Percentiles rank a stretch among this genome's conserved stretches.
Conservation (phyloP, 2,888 invertebrate species). For the Lepidochrysops patricia region DNA sequence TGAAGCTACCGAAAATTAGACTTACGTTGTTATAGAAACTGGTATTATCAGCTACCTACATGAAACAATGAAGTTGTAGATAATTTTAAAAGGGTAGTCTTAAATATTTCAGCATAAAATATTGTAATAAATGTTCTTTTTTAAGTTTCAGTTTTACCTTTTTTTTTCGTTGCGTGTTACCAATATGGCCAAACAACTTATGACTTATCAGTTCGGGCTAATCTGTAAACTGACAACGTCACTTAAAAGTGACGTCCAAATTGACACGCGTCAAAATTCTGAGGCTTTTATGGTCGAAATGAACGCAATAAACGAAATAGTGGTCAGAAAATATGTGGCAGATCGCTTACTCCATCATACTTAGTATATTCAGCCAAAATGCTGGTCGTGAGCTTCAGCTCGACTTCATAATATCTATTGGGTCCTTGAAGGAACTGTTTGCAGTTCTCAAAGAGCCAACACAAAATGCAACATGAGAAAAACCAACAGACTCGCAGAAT, state of each 20-base stretch:
- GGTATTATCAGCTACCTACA: neutral
- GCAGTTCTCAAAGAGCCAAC: slow-evolving; percentile 26
- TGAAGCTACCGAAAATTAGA: neutral
- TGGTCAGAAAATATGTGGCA: slow-evolving; percentile 61
- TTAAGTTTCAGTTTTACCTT: too few species aligned
- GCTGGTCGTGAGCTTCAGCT: slow-evolving; percentile 60
- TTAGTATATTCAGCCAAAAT: slow-evolving; percentile 46
- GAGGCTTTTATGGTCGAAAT: slow-evolving; percentile 17
- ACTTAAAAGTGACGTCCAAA: slow-evolving; percentile 16
- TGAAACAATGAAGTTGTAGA: neutral
- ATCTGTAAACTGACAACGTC: slow-evolving; percentile 19
- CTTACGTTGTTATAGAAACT: neutral
- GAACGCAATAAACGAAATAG: neutral
- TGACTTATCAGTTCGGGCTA: slow-evolving; percentile 16
- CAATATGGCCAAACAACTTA: slow-evolving; percentile 14
- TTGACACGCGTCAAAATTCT: slow-evolving; percentile 24
- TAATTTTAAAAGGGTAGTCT: neutral
- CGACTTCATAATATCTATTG: slow-evolving; percentile 55
- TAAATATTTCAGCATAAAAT: neutral
- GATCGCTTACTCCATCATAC: slow-evolving; percentile 62
- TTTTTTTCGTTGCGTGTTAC: neutral
- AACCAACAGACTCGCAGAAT: neutral
- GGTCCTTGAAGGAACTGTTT: slow-evolving; percentile 47
- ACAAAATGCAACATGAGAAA: neutral
- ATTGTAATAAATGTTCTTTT: too few species aligned